Base-by-base conservation (phyloP, 2,888 invertebrate genomes). In the Diaprepes abbreviatus region DNA sequence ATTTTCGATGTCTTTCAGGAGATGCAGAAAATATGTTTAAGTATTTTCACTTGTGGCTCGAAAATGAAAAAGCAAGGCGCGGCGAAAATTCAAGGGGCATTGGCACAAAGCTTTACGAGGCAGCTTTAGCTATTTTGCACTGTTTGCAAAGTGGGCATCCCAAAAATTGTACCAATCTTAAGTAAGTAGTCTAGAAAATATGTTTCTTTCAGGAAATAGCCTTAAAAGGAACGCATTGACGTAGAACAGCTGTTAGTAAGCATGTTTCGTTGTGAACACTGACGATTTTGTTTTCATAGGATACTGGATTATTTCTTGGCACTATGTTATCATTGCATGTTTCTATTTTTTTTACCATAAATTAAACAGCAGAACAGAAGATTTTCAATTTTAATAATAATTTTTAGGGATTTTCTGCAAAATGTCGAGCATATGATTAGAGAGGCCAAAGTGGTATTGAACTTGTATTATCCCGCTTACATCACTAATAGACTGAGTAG, bases 41-140 rank as follows among this genome's bases (percentile, higher is more conserved):
- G 67, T 81, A 80, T 73, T 81, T 80, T 65, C 78, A 80, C 64
- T 72, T 79, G 14, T 81, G 80, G 79, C 66, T 81, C 21, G 78
- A 80, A 66, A 79, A 78, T 70, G 79, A 80, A 65, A 80, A 79
- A 58, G 78, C 78, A 2, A 75, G 79, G 45, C 58, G 76, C 35
- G 81, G 80, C 5, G 74, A 76, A 33, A 80, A 79, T 73, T 78
- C 80, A 0, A 71, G 80, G 60, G 77, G 77, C 7, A 77, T 81
- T 10, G 81, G 81, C 19, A 77, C 76, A 9, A 79, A 80, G 71
- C 66, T 80, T 6, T 80, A 80, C 59, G 81, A 81, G 73, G 78
- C 78, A 35, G 80, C 80, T 38, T 72, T 80, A 57, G 79, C 79
- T 3, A 80, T 80, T 66, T 73, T 80, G n/a, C 78, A 79, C 68